Conservation (phyloP, 2,797 vertebrate species). For the Vultur gryphus region DNA sequence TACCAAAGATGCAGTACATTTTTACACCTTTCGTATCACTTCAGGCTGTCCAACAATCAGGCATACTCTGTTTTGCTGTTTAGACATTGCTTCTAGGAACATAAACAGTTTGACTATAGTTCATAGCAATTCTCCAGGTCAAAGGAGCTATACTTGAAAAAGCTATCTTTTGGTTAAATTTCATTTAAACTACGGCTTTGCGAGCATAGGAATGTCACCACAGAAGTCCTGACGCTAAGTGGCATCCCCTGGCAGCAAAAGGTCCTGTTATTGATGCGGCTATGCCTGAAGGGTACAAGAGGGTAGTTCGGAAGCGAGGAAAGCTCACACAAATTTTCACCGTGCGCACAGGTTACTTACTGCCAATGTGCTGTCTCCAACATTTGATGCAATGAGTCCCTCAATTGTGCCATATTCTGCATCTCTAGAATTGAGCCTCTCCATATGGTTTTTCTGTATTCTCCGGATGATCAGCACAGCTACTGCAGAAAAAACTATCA, state of each 20-base stretch:
- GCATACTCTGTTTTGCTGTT: not conserved
- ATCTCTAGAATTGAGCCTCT: constrained; percentile 89
- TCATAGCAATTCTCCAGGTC: not conserved
- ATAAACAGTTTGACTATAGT: not conserved
- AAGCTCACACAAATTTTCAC: not conserved
- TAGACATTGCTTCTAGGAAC: not conserved
- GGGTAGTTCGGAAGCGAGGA: fast-evolving
- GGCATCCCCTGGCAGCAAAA: not conserved
- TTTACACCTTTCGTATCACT: not conserved
- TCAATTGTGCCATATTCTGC: constrained; percentile 95
- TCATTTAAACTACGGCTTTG: not conserved
- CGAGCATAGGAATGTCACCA: fast-evolving
- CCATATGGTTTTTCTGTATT: constrained; percentile 89
- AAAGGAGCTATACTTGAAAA: not conserved
- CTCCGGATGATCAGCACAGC: constrained; percentile 86
- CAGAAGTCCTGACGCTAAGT: not conserved
- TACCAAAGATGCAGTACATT: not conserved
- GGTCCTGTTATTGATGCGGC: not conserved
- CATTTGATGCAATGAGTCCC: constrained; percentile 95
- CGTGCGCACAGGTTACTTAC: constrained; percentile 76
- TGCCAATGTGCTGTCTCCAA: constrained; percentile 95
- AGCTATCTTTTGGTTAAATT: not conserved
- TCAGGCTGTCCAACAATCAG: not conserved
- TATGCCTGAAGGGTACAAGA: fast-evolving
- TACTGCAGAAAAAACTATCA: constrained; percentile 84